phyloP scores from a whole-genome alignment of 1,140 invertebrate genomes.

The Pogonomyrmex barbatus region DNA sequence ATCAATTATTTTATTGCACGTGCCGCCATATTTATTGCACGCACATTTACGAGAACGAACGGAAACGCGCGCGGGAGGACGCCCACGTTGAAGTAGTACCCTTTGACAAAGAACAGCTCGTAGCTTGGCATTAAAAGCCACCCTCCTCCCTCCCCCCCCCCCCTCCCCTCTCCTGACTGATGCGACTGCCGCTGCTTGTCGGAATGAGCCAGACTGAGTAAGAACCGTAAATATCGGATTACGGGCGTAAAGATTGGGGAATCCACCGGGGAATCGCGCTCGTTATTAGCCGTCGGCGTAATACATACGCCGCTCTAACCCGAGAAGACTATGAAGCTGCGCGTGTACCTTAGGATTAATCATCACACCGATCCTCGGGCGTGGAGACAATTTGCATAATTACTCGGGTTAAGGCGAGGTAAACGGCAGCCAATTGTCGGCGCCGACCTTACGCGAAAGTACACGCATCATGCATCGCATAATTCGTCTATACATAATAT shows the following conservation, averaged over 20 bases:
- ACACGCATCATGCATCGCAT: constrained; percentile 45
- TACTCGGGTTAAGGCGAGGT: constrained; percentile 32
- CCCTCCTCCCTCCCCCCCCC: too few species aligned
- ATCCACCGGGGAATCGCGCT: constrained; percentile 44
- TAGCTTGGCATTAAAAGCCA: constrained; percentile 63
- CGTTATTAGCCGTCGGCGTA: constrained; percentile 52
- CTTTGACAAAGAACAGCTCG: constrained; percentile 59
- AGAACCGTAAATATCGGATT: constrained; percentile 67
- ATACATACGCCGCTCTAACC: background rate
- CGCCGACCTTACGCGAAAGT: constrained; percentile 43
- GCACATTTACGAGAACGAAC: background rate
- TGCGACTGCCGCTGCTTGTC: constrained; percentile 23
- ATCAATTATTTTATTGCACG: background rate
- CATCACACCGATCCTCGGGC: constrained; percentile 45
- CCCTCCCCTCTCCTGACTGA: too few species aligned
- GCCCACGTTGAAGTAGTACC: constrained; percentile 34
- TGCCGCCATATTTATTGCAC: background rate
- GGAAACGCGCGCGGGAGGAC: background rate
- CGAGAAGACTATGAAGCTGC: constrained; percentile 46
- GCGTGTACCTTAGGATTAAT: constrained; percentile 59
- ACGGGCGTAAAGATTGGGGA: constrained; percentile 60
- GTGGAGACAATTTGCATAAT: constrained; percentile 60
- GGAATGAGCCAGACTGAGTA: background rate
- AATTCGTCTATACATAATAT: constrained; percentile 29
- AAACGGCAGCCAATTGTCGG: constrained; percentile 54